Base-by-base conservation (phyloP, 2,113 vertebrate genomes). In the Mugil cephalus region DNA sequence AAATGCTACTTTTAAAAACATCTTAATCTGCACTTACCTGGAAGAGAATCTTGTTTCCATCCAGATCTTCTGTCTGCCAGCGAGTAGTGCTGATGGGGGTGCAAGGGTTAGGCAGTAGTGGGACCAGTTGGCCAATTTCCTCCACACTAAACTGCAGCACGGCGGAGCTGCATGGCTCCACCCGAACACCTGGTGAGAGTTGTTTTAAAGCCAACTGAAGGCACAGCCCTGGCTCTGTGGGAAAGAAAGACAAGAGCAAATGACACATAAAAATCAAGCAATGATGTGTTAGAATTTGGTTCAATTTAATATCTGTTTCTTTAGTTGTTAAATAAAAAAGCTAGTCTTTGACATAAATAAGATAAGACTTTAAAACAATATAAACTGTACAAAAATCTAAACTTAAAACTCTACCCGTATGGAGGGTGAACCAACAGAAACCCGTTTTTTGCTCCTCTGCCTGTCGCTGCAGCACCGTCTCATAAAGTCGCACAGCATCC, bases 31-130 rank as follows among this genome's bases (percentile, higher is more conserved):
- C 10, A 10, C 34, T 61, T 75, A 98, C 98, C 95, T 98, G 96
- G 61, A 99, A 95, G 55, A 99, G 94, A 79, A 99, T 94, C 51
- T 90, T 98, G 79, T 98, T 98, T 42, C 96, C 95, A 0, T 98
- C 97, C 0, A 98, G 96, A 90, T 99, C 98, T 82, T 95, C 96
- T 0, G 97, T 99, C 90, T 98, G 98, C 98, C 98, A 99, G 76
- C 96, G 93, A 35, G 92, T 94, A 63, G 85, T 86, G 55, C 98
- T 99, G 91, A 99, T 97, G 1, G 97, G 97, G 5, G 94, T 71
- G 0, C 98, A 99, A 0, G 96, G 96, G 80, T 99, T 95, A 7
- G 98, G 98, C 43, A 99, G 89, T 38, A 99, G 94, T 5, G 98
- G 96, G 38, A 99, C 98, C 1, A 99, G 89, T 74, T 98, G 96